A percentile compares a stretch with the other conserved stretches of the same genome.
phyloP scores from a whole-genome alignment of 1,140 invertebrate genomes.

The Condylostylus longicornis region DNA sequence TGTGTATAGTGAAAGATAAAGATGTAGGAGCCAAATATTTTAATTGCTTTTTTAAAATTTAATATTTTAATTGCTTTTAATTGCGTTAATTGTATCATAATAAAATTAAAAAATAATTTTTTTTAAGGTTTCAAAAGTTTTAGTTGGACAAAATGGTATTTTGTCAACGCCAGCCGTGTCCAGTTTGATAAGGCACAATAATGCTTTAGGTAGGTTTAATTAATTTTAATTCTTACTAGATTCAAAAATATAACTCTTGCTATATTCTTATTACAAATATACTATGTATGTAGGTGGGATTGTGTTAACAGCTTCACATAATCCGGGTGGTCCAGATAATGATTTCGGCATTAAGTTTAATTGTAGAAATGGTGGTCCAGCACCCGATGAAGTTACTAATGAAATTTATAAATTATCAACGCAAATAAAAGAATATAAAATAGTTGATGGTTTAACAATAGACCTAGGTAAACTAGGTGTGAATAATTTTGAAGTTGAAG shows the following conservation, averaged over 20 bases:
- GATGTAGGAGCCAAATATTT: not conserved
- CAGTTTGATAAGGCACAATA: constrained; percentile 76
- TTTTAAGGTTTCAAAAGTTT: constrained; percentile 53
- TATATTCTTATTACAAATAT: not conserved
- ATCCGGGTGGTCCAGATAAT: constrained; percentile 91
- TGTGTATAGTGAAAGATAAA: too few species aligned
- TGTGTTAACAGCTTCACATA: constrained; percentile 95
- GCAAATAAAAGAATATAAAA: constrained; percentile 63
- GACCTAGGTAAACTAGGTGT: constrained; percentile 58
- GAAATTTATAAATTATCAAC: constrained; percentile 74
- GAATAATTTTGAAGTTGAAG: constrained; percentile 46
- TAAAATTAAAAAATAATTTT: constrained; percentile 5
- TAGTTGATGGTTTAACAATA: constrained; percentile 57
- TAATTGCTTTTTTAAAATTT: constrained; percentile 7
- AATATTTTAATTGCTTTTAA: constrained; percentile 5
- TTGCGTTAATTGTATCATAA: too few species aligned
- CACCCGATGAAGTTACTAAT: constrained; percentile 81
- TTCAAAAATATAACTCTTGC: too few species aligned
- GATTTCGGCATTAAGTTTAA: constrained; percentile 99
- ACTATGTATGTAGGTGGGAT: constrained; percentile 60
- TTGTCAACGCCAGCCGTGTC: constrained; percentile 95
- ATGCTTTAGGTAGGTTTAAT: constrained; percentile 54
- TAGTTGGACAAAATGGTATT: constrained; percentile 87
- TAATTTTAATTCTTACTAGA: too few species aligned
- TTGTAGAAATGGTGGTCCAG: constrained; percentile 89